Evolutionary conservation across 2,888 invertebrate species (phyloP).

Genomic region (Cerastoderma edule): DNA sequence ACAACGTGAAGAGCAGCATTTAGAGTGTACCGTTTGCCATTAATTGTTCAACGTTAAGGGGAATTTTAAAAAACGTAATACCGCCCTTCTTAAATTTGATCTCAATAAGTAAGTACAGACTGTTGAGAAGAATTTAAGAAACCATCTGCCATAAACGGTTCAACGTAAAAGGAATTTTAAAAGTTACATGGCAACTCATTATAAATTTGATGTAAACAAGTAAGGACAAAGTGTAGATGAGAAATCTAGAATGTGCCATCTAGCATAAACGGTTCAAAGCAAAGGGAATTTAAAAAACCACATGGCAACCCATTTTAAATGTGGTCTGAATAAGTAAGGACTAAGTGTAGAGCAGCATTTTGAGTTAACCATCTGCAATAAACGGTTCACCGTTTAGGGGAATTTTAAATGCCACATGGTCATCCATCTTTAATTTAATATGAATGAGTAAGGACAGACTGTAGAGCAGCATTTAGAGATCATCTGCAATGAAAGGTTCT

Average conservation of each 20-base stretch:
- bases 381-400: no score
- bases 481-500: no score
- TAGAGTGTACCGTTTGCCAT: background rate
- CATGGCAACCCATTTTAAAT: background rate
- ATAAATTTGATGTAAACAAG: background rate
- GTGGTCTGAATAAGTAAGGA: background rate
- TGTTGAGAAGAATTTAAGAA: no score
- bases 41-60: slow-evolving; percentile 10
- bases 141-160: background rate
- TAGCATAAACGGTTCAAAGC: slow-evolving; percentile 8
- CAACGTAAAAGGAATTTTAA: background rate
- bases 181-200: background rate
- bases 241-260: background rate
- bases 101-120: background rate
- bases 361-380: no score
- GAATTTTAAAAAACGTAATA: background rate
- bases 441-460: no score
- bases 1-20: slow-evolving; percentile 8
- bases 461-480: no score
- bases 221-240: background rate
- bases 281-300: slow-evolving; percentile 10
- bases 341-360: no score
- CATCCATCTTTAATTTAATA: no score
- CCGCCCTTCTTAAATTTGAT: background rate
- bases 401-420: background rate